Base-by-base conservation (phyloP, 1,140 invertebrate species). In the Zophobas atratus region DNA sequence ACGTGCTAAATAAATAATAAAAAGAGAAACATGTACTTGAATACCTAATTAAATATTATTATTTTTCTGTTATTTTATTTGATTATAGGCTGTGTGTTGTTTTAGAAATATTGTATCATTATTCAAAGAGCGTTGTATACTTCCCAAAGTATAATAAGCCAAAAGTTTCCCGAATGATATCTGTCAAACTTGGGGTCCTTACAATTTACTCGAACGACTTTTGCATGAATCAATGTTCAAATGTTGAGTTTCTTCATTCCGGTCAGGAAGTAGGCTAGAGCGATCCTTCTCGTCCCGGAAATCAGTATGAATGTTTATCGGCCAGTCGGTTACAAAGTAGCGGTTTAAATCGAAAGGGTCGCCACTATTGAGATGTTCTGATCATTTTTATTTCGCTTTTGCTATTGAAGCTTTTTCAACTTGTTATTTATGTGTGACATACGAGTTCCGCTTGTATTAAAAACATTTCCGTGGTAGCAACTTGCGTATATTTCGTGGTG, bases 241-340 rank as follows among this genome's bases (percentile, higher is more conserved):
- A 36, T 36, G n/a, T 6, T 20, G 48, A 72, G 38, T 55, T 73
- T 55, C 71, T 41, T 73, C 35, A 56, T 73, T 73, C 71, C 71
- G 71, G 71, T 73, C 71, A 73, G 71, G 71, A 73, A 73, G 71
- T 73, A 41, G 55, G 35, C 71, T 53, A 36, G 71, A 73, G 55
- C 49, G 49, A 55, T 73, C 35, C 71, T 73, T 53, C 41, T 73
- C 49, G 49, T 41, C 46, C 71, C 46, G 71, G 71, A 73, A 73
- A 73, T 73, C 32, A 73, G 35, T 73, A 56, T 73, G 71, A 73
- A 73, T 56, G 49, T 73, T 73, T 73, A 73, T 73, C 55, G 55
- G 35, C 36, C 71, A 34, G 20, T 72, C 46, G n/a, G 56, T 60
- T 36, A 60, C 20, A 41, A 70, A 70, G n/a, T 70, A 70, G 48